phyloP scores from a whole-genome alignment of 2,113 vertebrate genomes.

The Amblyornis subalaris region DNA sequence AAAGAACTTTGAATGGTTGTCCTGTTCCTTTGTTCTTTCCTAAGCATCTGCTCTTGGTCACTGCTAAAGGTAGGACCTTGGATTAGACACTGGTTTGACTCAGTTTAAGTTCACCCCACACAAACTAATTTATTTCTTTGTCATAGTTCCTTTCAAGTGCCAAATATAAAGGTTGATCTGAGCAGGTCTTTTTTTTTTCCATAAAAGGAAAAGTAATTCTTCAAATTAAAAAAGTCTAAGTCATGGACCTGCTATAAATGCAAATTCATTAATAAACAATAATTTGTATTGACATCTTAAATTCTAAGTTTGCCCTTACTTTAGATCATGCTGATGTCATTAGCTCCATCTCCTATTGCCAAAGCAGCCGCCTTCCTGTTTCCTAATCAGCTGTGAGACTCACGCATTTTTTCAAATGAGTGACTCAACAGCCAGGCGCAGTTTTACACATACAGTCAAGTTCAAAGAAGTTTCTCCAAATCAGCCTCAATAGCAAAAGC shows the following conservation, averaged over 20 bases:
- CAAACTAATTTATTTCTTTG: neutral
- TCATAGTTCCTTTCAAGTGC: neutral
- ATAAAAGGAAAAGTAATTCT: neutral
- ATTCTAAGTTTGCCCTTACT: constrained; percentile 60
- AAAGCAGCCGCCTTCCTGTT: constrained; percentile 73
- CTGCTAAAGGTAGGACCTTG: neutral
- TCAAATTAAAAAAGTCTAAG: neutral
- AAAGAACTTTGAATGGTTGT: neutral
- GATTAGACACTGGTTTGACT: neutral
- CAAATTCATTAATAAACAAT: neutral
- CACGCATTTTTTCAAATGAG: constrained; percentile 80
- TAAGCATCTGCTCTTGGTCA: neutral
- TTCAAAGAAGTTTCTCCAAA: constrained; percentile 76
- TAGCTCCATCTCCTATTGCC: constrained; percentile 79
- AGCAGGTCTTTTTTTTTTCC: neutral
- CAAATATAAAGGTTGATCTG: neutral
- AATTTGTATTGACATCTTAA: neutral
- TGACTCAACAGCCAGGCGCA: constrained; percentile 81
- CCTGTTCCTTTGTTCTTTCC: neutral
- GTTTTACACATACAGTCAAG: constrained; percentile 79
- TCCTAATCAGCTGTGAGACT: constrained; percentile 82
- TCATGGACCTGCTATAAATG: neutral
- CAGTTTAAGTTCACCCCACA: neutral
- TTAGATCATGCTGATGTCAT: constrained; percentile 87
- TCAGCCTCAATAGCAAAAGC: constrained; percentile 75